Evolutionary conservation across 30 jellyfish, hydroid and myxozoan genomes (phyloP).

Genomic region (Sanderia malayensis): DNA sequence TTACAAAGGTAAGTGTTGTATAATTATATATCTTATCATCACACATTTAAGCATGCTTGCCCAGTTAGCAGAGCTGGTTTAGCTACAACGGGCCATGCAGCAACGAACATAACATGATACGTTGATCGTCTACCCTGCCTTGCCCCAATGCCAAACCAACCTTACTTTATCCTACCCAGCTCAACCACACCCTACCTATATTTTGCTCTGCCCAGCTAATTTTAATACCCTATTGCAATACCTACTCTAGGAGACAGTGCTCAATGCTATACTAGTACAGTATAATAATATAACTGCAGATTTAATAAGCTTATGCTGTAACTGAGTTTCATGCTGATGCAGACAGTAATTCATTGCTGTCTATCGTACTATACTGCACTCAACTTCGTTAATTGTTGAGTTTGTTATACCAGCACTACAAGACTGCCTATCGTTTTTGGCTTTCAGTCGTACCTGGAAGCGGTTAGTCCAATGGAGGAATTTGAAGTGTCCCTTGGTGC

Average conservation of each 20-base stretch:
- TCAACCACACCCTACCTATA: not conserved
- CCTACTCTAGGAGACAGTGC: not conserved
- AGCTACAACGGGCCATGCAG: no score
- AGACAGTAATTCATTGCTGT: not conserved
- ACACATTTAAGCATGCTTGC: no score
- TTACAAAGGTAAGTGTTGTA: constrained; percentile 68
- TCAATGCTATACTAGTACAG: not conserved
- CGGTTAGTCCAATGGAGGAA: constrained; percentile 87
- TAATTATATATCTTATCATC: no score
- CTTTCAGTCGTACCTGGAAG: constrained; percentile 64
- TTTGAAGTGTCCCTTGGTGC: constrained; percentile 89
- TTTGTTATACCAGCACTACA: not conserved
- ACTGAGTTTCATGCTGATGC: constrained; percentile 69
- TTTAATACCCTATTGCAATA: not conserved
- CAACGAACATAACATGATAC: not conserved
- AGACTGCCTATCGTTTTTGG: no score
- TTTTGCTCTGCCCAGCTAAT: not conserved
- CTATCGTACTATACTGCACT: no score
- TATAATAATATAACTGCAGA: not conserved
- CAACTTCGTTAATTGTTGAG: no score
- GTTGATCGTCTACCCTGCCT: no score
- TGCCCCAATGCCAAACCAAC: not conserved
- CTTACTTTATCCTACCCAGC: no score
- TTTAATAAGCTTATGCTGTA: not conserved
- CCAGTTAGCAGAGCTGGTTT: no score